Conservation (phyloP, 2,888 invertebrate species). For the Ernsta delagoae region DNA sequence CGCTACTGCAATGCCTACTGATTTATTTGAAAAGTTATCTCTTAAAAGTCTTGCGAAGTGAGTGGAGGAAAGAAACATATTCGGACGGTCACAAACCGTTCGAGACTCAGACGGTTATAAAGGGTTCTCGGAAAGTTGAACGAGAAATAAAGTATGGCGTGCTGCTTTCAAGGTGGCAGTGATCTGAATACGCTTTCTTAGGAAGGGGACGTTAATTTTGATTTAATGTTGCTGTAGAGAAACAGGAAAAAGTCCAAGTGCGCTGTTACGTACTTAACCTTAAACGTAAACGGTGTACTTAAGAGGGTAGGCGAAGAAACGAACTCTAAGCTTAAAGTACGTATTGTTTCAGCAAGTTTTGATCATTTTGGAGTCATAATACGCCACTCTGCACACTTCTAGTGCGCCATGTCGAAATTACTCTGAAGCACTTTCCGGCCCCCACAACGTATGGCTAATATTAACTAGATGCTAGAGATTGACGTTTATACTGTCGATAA, state of each 20-base stretch:
- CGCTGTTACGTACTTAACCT: conserved; percentile 36
- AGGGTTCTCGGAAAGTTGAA: conserved; percentile 33
- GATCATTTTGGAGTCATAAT: conserved; percentile 40
- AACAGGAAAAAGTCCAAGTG: conserved; percentile 23
- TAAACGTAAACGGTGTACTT: conserved; percentile 33
- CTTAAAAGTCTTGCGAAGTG: conserved; percentile 58
- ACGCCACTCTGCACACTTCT: conserved; percentile 35
- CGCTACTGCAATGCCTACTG: conserved; percentile 66
- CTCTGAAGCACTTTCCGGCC: conserved; percentile 34
- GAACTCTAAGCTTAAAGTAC: conserved; percentile 43
- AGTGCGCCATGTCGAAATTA: conserved; percentile 37
- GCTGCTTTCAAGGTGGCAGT: conserved; percentile 25
- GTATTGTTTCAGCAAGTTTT: conserved; percentile 44
- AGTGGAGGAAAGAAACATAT: conserved; percentile 57
- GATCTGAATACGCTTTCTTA: conserved; percentile 25
- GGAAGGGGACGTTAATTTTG: conserved; percentile 23
- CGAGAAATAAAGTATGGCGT: conserved; percentile 32
- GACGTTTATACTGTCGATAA: not conserved
- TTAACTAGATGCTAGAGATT: conserved; percentile 20
- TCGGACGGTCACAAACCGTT: conserved; percentile 60
- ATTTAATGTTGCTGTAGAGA: conserved; percentile 23
- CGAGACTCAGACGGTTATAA: conserved; percentile 40
- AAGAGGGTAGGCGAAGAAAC: conserved; percentile 37
- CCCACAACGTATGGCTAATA: conserved; percentile 34
- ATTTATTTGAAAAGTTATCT: conserved; percentile 77